Evolutionary conservation across 2,113 vertebrate genomes (phyloP).

Genomic region (Spea multiplicata): DNA sequence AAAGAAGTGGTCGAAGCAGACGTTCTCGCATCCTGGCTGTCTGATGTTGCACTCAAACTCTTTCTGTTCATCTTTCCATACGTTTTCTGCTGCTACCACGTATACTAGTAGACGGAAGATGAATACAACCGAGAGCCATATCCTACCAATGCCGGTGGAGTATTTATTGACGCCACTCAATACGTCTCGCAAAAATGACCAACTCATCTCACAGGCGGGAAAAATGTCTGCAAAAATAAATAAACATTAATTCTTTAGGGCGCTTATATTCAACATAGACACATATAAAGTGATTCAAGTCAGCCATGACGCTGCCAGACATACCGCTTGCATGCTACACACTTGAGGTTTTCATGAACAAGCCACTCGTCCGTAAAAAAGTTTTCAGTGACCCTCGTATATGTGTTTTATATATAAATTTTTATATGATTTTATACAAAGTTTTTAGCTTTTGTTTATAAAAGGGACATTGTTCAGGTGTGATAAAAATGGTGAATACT

Average conservation of each 20-base stretch:
- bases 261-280: no score
- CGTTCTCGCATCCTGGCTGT: constrained; percentile 85
- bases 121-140: constrained; percentile 81
- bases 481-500: no score
- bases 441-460: no score
- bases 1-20: constrained; percentile 86
- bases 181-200: constrained; percentile 74
- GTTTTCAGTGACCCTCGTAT: no score
- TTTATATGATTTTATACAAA: no score
- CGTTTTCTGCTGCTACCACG: constrained; percentile 75
- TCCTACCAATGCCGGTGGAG: constrained; percentile 76
- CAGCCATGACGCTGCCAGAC: no score
- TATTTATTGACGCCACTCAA: constrained; percentile 84
- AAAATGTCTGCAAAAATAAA: constrained; percentile 56
- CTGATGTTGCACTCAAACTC: constrained; percentile 81
- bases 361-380: no score
- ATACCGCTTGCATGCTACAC: no score
- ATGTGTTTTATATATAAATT: no score
- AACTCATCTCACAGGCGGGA: constrained; percentile 72
- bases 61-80: constrained; percentile 82
- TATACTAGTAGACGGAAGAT: constrained; percentile 82
- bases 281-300: no score
- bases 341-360: no score
- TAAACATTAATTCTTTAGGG: background rate
- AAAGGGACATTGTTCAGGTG: no score